Conservation (phyloP, 1,140 invertebrate species). For the Laodelphax striatellus region DNA sequence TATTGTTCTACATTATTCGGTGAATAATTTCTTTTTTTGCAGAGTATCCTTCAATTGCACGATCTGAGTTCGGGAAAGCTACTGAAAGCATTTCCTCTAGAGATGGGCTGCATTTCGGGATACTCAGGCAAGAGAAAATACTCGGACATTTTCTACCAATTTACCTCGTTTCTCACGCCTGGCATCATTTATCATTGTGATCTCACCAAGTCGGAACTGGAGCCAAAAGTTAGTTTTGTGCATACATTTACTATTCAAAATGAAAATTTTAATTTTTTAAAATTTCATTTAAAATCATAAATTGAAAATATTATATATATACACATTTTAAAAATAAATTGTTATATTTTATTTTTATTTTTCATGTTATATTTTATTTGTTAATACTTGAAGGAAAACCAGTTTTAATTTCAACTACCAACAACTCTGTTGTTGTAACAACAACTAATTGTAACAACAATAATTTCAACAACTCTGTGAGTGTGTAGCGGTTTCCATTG, state of each 20-base stretch:
- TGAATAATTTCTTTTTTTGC: conserved; percentile 19
- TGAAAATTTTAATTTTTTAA: no score
- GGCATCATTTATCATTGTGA: conserved; percentile 82
- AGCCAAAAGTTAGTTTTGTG: conserved; percentile 46
- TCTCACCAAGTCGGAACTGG: conserved; percentile 49
- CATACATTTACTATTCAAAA: no score
- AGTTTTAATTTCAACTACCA: no score
- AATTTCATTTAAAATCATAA: no score
- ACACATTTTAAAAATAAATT: no score
- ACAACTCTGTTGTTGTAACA: no score
- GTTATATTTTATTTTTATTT: no score
- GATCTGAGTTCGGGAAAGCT: conserved; percentile 59
- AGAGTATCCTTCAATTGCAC: conserved; percentile 78
- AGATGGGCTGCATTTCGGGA: conserved; percentile 74
- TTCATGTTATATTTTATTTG: no score
- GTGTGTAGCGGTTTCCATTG: not conserved
- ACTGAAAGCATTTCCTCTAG: conserved; percentile 61
- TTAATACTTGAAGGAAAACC: no score
- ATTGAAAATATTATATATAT: no score
- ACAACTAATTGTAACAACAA: conserved; percentile 15
- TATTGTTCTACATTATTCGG: no score
- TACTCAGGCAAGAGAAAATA: conserved; percentile 77
- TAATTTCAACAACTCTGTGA: not conserved
- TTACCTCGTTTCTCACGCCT: conserved; percentile 88
- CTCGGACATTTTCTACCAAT: conserved; percentile 86